Base-by-base conservation (phyloP, 64 coral and sea anemone genomes). In the Montipora sp. region DNA sequence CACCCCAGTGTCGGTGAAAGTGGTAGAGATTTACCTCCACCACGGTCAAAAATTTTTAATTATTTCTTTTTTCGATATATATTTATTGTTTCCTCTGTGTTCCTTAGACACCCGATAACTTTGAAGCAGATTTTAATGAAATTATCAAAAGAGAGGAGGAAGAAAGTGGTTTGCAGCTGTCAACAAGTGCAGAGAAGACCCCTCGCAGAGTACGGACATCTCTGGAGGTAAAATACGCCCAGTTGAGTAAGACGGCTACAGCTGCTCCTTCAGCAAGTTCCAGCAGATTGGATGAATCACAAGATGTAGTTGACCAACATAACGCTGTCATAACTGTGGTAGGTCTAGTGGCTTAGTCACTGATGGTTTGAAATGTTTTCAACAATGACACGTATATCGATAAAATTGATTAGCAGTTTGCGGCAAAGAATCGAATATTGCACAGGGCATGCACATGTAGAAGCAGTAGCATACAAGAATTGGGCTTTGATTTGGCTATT, bases 81-180 rank as follows among this genome's bases (percentile, higher is more conserved):
- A 36, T 36, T 36, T n/a, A 18, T n/a, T 83, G 20, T 47, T 74
- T 78, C 23, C 44, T 12, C 51, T 75, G 24, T 75, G 13, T 53
- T 83, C 78, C 53, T 58, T 55, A 98, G 95, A 98, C 95, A 77
- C 95, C 95, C 13, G 89, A 75, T 74, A 92, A 98, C 70, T 93
- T 95, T 79, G 96, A 98, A 87, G 94, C 95, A 68, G 96, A 98
- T 19, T 95, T 98, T 78, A 95, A 89, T 75, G 96, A 98, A 84
- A 98, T 98, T 49, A 98, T 98, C 20, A 95, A 95, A 77, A 87
- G 83, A 22, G 96, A 98, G 68, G 91, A 95, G 48, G 96, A 95
- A 88, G 96, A 98, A 94, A 93, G 94, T 88, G 96, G 94, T 7
- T 19, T 95, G 15, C 72, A 93, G 6, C 73, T 98, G 11, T 89